Evolutionary conservation across 2,888 invertebrate genomes (phyloP), one percentile per base, ranked within the genome.

Genomic region (Anthrax anthrax): DNA sequence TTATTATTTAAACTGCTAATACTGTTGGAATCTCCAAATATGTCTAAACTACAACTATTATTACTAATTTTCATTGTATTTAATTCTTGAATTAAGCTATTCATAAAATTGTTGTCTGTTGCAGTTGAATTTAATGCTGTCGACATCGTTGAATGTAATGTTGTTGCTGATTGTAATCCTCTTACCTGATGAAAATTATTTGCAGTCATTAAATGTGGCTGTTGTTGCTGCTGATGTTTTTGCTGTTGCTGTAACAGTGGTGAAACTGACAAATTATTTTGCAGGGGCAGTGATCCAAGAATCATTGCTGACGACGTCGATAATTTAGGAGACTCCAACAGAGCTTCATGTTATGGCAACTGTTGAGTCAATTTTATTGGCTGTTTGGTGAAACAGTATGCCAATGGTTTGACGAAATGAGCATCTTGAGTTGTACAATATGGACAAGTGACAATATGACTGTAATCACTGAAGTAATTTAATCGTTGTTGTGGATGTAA

Each of bases 381-480:
- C 73, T 80, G 80, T 70, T 84, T 81, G 60, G 83, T 78, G 76
- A 83, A 89, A 74, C 87, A 87, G 69, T 81, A 80, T 53, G 77
- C 74, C 62, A 95, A 73, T 45, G 90, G 86, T 73, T 92, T 92
- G 57, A 94, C 90, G 73, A 95, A 95, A 74, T 96, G 95, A 47
- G 86, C 85, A 72, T 95, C 95, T 59, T 84, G 76, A 45, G 81
- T 79, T 59, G 84, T 81, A 75, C 95, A 96, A 68, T 86, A 86
- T 36, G 90, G 90, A 70, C 96, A 96, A 56, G 85, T 81, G 62
- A 89, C 80, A 59, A 84, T 80, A 65, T 88, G 89, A 64, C 89
- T 90, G 74, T 94, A 95, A 72, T 95, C 92, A 59, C 91, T 92
- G 76, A 87, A 96, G 77, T 80, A 88, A 72, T 86, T 87, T 57